Percentiles rank a stretch among this genome's conserved stretches.
Evolutionary conservation across 2,113 vertebrate genomes (phyloP).

Genomic region (Alexandromys fortis): DNA sequence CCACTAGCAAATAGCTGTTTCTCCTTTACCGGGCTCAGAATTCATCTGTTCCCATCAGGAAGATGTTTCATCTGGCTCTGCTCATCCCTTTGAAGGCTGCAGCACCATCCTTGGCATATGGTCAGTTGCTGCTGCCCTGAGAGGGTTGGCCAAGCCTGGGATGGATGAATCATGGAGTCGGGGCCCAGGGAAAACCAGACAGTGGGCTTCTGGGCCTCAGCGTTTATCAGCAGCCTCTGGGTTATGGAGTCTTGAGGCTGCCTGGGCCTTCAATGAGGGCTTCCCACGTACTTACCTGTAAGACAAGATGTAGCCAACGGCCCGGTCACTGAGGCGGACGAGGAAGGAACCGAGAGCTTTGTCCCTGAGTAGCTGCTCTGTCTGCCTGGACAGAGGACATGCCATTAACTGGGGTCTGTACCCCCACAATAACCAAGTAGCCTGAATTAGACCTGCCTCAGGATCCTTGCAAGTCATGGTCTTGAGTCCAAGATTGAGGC

Average conservation of each 20-base stretch:
- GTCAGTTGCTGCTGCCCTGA: background rate
- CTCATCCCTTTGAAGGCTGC: background rate
- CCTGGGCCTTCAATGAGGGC: background rate
- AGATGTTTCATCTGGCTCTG: background rate
- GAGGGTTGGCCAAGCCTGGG: background rate
- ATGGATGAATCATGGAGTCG: background rate
- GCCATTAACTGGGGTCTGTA: background rate
- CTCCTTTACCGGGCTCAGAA: background rate
- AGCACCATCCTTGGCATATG: too few species aligned
- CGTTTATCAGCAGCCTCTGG: background rate
- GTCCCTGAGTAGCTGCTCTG: slow-evolving; percentile 88
- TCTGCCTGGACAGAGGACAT: slow-evolving; percentile 83
- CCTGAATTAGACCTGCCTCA: background rate
- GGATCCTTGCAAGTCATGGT: background rate
- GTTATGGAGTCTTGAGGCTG: background rate
- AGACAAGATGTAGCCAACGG: slow-evolving; percentile 91
- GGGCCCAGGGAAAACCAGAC: background rate
- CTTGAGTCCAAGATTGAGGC: background rate
- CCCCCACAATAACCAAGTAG: background rate
- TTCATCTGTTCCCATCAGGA: background rate
- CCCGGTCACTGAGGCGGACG: slow-evolving; percentile 90
- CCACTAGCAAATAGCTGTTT: background rate
- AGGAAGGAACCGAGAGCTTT: slow-evolving; percentile 90
- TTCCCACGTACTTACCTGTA: slow-evolving; percentile 90
- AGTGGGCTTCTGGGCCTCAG: background rate